These are phyloP conservation scores for Caenorhabditis drosophilae DNA, from an alignment of 2,888 invertebrate species.

Conservation along the genomic window DNA sequence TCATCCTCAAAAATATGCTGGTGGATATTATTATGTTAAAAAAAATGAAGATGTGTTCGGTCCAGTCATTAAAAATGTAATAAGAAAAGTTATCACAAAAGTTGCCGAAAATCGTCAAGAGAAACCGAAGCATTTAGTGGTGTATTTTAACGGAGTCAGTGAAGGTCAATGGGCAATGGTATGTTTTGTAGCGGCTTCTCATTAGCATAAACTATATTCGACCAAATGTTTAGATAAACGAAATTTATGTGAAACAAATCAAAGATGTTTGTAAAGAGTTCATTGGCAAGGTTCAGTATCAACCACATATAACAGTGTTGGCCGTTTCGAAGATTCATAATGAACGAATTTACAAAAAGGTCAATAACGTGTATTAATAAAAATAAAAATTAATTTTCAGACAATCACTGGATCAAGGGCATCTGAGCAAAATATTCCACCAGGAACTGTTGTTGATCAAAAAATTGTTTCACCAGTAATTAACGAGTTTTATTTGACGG, in stretches of 20 bases:
- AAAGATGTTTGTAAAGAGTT: conserved; percentile 4
- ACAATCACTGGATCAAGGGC: not conserved
- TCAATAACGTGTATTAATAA: not conserved
- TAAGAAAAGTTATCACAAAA: conserved; percentile 7
- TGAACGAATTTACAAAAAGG: conserved; percentile 7
- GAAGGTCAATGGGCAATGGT: conserved; percentile 17
- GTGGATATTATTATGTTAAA: conserved; percentile 35
- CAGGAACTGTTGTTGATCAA: conserved; percentile 37
- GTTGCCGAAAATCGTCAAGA: not conserved
- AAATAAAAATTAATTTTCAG: not conserved
- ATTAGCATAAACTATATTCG: not conserved
- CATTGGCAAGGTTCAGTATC: not conserved
- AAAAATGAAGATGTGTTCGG: conserved; percentile 10
- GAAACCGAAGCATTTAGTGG: conserved; percentile 5
- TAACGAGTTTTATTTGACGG: conserved; percentile 32
- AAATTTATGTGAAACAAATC: conserved; percentile 1
- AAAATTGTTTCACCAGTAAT: conserved; percentile 19
- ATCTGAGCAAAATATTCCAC: conserved; percentile 16
- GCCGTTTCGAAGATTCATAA: conserved; percentile 14
- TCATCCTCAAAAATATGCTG: conserved; percentile 30
- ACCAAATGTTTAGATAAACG: conserved; percentile 11
- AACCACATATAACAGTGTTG: conserved; percentile 9
- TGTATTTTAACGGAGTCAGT: conserved; percentile 33
- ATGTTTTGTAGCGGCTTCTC: not conserved
- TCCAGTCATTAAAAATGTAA: conserved; percentile 5